These are phyloP conservation scores for Megatriorchis doriae DNA, from an alignment of 2,113 vertebrate species.

Conservation along the genomic window DNA sequence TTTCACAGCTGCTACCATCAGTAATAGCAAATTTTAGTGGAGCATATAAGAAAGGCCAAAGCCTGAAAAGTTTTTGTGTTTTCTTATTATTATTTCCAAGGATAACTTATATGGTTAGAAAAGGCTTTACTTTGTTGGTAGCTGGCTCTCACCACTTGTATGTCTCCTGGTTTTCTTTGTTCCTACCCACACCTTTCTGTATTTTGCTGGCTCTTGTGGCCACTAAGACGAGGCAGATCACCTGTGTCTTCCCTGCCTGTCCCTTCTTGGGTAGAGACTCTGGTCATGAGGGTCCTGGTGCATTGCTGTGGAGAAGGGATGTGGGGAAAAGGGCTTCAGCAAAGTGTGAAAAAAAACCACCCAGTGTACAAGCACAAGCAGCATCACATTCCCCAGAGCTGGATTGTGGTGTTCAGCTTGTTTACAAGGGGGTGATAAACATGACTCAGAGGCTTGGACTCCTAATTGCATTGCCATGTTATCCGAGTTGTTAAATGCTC, in stretches of 20 bases:
- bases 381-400: not conserved
- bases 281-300: not conserved
- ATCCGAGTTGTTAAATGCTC: not conserved
- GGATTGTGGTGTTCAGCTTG: not conserved
- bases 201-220: not conserved
- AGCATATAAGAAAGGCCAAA: not conserved
- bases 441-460: not conserved
- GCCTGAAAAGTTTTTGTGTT: not conserved
- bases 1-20: not conserved
- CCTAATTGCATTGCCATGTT: not conserved
- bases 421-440: not conserved
- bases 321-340: not conserved
- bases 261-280: not conserved
- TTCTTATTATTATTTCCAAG: not conserved
- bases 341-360: not conserved
- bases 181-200: not conserved
- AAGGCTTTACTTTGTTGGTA: not conserved
- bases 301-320: not conserved
- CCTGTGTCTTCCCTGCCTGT: not conserved
- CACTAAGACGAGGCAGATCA: not conserved
- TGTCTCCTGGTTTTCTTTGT: not conserved
- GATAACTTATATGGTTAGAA: not conserved
- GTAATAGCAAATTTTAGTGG: not conserved
- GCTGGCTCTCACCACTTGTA: not conserved
- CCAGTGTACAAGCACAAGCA: not conserved